These are phyloP conservation scores for Nomada flava DNA, from an alignment of 2,888 invertebrate genomes.

Conservation along the genomic window DNA sequence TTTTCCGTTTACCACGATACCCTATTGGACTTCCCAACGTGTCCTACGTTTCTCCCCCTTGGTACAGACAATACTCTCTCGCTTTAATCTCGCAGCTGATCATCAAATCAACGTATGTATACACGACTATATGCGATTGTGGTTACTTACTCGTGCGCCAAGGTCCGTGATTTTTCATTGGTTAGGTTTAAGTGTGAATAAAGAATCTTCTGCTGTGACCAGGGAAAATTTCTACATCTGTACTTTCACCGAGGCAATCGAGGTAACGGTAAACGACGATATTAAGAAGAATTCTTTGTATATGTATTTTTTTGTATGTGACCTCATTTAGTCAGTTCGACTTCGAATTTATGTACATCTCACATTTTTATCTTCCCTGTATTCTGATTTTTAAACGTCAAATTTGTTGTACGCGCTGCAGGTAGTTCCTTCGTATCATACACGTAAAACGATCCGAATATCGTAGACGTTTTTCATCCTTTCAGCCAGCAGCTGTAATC, in stretches of 20 bases:
- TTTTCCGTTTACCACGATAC: neutral
- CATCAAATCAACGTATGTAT: neutral
- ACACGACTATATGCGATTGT: conserved; percentile 4
- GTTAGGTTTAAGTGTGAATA: conserved; percentile 26
- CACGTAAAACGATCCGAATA: no score
- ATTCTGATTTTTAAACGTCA: neutral
- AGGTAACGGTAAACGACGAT: conserved; percentile 47
- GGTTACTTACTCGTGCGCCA: conserved; percentile 34
- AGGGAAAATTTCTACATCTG: conserved; percentile 31
- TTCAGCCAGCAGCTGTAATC: neutral
- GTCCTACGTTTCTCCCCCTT: neutral
- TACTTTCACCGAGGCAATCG: conserved; percentile 39
- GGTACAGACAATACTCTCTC: neutral
- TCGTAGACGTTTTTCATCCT: neutral
- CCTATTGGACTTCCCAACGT: neutral
- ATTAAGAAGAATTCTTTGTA: conserved; percentile 39
- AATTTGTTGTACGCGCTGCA: neutral
- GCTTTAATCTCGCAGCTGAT: conserved; percentile 1
- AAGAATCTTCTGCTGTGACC: neutral
- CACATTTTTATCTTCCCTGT: neutral
- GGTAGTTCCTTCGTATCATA: neutral
- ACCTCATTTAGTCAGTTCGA: conserved; percentile 24
- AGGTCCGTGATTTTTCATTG: conserved; percentile 30
- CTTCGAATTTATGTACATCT: conserved; percentile 1
- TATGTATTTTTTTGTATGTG: conserved; percentile 29